These are phyloP conservation scores for Cryptophagus acutangulus DNA, from an alignment of 2,888 invertebrate genomes.

Conservation along the genomic window DNA sequence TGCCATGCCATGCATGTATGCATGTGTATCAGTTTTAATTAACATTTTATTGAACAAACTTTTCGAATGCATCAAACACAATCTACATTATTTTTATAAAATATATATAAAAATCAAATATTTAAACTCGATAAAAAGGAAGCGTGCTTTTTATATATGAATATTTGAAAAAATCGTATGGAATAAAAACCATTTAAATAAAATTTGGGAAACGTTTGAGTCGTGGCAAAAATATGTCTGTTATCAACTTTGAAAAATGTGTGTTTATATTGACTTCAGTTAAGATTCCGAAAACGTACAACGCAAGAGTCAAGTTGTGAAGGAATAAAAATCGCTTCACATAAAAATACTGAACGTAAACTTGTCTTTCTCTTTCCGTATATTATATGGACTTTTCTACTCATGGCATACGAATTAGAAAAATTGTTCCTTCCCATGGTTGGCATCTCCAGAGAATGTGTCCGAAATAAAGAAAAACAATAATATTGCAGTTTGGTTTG, in stretches of 20 bases:
- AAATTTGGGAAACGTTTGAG: too few relatives aligned
- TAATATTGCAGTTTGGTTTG: constrained; percentile 23
- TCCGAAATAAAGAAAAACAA: constrained; percentile 26
- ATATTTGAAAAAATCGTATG: too few relatives aligned
- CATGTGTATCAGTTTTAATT: too few relatives aligned
- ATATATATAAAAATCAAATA: too few relatives aligned
- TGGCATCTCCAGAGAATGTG: constrained; percentile 25
- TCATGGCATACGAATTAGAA: constrained; percentile 33
- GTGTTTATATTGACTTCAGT: constrained; percentile 36
- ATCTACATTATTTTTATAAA: too few relatives aligned
- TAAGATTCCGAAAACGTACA: constrained; percentile 33
- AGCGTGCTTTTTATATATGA: too few relatives aligned
- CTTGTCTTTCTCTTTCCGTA: too few relatives aligned
- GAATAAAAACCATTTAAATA: too few relatives aligned
- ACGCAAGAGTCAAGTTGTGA: constrained; percentile 31
- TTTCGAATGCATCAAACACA: too few relatives aligned
- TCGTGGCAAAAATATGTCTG: constrained; percentile 21
- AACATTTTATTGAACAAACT: too few relatives aligned
- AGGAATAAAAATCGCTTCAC: constrained; percentile 38
- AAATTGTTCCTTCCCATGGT: constrained; percentile 26
- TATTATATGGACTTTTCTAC: constrained; percentile 21
- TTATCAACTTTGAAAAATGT: constrained; percentile 36
- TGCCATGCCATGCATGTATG: too few relatives aligned
- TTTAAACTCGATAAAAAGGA: too few relatives aligned
- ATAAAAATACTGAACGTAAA: constrained; percentile 34